Evolutionary conservation across 2,888 invertebrate genomes (phyloP), one percentile per base, ranked within the genome.

Genomic region (Scrobipalpa costella): DNA sequence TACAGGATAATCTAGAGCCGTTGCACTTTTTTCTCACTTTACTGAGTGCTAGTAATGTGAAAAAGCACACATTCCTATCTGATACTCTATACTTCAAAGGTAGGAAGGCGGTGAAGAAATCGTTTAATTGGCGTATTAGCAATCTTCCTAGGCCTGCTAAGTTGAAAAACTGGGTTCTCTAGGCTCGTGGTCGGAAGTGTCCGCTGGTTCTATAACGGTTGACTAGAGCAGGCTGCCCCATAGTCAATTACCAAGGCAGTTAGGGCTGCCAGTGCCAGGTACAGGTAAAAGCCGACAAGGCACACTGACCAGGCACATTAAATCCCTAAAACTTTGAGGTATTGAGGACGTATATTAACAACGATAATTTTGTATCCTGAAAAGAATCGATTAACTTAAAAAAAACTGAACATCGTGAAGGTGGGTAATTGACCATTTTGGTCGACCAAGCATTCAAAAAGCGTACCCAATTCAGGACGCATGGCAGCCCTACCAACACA

Each of bases 121-220:
- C 15, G n/a, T 34, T 55, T 55, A 55, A 55, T 55, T 55, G 27
- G 55, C n/a, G 15, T 55, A 34, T 34, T 55, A 34, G 34, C 55
- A 55, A 55, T 55, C 34, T 55, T 33, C 55, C 33, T 55, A 34
- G 55, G 55, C 34, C 17, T n/a, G 6, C 7, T 34, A 15, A 55
- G 55, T 34, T 34, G 44, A 59, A 58, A 58, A 59, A 59, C 59
- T 38, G 44, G 59, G 59, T 59, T 27, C 44, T 13, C 13, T 13
- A 34, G 55, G 34, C 21, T 34, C 44, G 59, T 60, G 76, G 77
- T 80, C 80, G 83, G 82, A 82, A 83, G 78, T 81, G 76, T 77
- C 79, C 78, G 76, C 75, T 75, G 77, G n/a, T 79, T 75, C 76
- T 76, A 72, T 86, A 87, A 86, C 87, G 84, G 87, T 81, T 71